These are phyloP conservation scores for Mormyrops boulengeri DNA, from an alignment of 2,797 vertebrate genomes.

Conservation along the genomic window DNA sequence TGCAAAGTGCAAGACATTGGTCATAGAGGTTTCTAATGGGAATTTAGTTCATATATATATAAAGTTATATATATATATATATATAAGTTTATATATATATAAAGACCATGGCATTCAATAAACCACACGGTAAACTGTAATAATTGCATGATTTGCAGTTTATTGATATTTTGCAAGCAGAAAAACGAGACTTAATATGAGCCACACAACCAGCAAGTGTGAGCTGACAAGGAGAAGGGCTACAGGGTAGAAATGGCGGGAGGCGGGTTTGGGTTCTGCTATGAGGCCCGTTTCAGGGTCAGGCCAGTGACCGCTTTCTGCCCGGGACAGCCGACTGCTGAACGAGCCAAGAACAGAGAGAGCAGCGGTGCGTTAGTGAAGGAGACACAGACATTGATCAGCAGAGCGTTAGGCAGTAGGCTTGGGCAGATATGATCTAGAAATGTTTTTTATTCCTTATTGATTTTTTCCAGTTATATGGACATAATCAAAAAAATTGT, in stretches of 20 bases:
- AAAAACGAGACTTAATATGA: slow-evolving; percentile 99
- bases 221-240: slow-evolving; percentile 99
- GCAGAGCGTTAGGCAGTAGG: neutral
- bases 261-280: slow-evolving; percentile 94
- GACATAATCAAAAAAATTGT: neutral
- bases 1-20: neutral
- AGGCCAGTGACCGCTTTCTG: slow-evolving; percentile 84
- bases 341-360: slow-evolving; percentile 63
- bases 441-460: neutral
- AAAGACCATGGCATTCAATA: slow-evolving; percentile 17
- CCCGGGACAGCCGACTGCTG: slow-evolving; percentile 89
- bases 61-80: neutral
- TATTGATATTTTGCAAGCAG: slow-evolving; percentile 99
- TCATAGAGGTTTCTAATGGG: neutral
- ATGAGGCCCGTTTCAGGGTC: slow-evolving; percentile 89
- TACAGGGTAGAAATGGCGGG: slow-evolving; percentile 99
- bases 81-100: neutral
- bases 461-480: neutral
- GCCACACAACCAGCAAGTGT: slow-evolving; percentile 98
- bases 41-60: neutral
- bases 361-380: slow-evolving; percentile 51
- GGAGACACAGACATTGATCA: neutral
- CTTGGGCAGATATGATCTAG: neutral
- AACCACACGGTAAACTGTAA: slow-evolving; percentile 35
- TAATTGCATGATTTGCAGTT: slow-evolving; percentile 67